Base-by-base conservation (phyloP, 2,797 vertebrate species). In the Rhabdophis nuchalis region DNA sequence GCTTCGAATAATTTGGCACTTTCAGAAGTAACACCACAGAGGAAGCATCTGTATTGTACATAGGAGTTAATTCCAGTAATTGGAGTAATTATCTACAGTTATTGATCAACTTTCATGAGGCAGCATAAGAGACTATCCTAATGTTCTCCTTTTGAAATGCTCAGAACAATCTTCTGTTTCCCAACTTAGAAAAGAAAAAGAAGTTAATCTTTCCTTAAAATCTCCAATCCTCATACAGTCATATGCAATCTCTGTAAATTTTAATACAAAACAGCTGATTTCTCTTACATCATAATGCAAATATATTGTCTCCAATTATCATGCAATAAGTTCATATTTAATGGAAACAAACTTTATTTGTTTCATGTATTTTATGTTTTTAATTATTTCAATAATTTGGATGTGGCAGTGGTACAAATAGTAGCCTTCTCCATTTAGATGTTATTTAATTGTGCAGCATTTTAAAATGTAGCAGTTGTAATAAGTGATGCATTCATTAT, bases 301-400 rank as follows among this genome's bases (percentile, higher is more conserved):
- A 96, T 88, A 92, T 94, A 91, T 95, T 96, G 95, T 97, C 96
- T 97, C 96, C 93, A 94, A 93, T 95, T 96, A 95, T 97, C 96
- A 96, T 32, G 96, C 97, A 98, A 96, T 98, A 97, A 97, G 96
- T 97, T 91, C 95, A 91, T 96, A 95, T 96, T 92, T 96, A 95
- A 96, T 93, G 94, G 93, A 95, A 96, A 95, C 57, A 0, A 90
- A 90, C 89, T 88, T 95, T 95, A 23, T 86, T 96, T 96, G 95
- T 50, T 50, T 50, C 86, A 3, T 92, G 50, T 87, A 92, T 93
- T 95, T 95, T 93, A 96, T 88, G 82, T 92, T 97, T 96, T 91
- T 96, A 94, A 95, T 96, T 96, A 95, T 96, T 96, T 93, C 93
- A 61, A 91, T 94, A 93, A 93, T 93, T 95, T 95, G 93, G 93